phyloP scores from a whole-genome alignment of 2,113 vertebrate genomes.

The Echinops telfairi region DNA sequence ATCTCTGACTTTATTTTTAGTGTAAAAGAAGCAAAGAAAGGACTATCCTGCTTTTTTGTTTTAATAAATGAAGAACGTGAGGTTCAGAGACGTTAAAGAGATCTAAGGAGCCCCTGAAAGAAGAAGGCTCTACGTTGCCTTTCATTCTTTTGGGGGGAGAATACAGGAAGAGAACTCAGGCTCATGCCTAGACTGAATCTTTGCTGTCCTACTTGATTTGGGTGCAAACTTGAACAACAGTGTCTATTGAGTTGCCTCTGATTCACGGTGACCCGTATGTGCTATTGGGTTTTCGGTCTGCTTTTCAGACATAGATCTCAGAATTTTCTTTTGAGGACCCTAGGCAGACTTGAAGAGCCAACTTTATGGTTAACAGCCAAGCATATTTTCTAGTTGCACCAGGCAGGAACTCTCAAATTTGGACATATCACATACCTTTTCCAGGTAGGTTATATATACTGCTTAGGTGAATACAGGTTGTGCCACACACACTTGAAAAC shows the following conservation, averaged over 20 bases:
- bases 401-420: not conserved
- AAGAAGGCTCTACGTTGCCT: not conserved
- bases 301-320: not conserved
- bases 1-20: conserved; percentile 41
- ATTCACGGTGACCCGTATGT: no score
- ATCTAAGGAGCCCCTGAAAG: not conserved
- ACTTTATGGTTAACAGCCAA: not conserved
- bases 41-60: not conserved
- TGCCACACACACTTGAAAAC: not conserved
- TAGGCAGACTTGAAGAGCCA: not conserved
- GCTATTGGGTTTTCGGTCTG: not conserved
- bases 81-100: not conserved
- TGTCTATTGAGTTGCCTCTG: not conserved
- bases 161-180: not conserved
- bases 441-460: not conserved
- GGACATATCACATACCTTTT: not conserved
- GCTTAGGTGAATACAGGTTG: conserved; percentile 2
- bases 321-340: not conserved
- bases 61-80: conserved; percentile 6
- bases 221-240: not conserved
- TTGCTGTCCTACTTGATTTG: not conserved
- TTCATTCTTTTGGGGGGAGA: not conserved
- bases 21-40: not conserved
- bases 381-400: not conserved
- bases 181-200: not conserved